Base-by-base conservation (phyloP, 2,888 invertebrate genomes). In the Seladonia tumulorum region DNA sequence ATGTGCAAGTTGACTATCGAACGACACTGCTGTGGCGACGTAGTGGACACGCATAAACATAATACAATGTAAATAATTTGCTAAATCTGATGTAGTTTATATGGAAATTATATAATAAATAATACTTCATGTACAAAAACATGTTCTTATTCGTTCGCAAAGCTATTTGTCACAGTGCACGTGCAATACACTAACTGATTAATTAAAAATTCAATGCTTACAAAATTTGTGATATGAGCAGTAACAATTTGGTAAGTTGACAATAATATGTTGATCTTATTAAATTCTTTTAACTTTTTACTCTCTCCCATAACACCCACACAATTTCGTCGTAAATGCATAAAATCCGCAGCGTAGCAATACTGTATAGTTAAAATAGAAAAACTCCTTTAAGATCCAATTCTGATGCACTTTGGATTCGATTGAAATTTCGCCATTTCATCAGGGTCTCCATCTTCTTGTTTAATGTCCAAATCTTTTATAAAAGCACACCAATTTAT, bases 401-500 rank as follows among this genome's bases (percentile, higher is more conserved):
- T 16, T 25, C 16, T 35, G 29, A 73, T 22, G 0, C 72, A 73
- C 35, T 35, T 73, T 12, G 29, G 22, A 22, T 82, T 49, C 16
- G 68, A 14, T 68, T 14, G 5, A 0, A 8, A 1, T 47, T 81
- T 73, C 4, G 47, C 3, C 5, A 8, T 45, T 60, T 71, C 71
- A 0, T 78, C 47, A 0, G 39, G n/a, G 25, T 63, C 29, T 25
- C 53, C 35, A 22, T 77, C 75, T 76, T 93, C 90, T 5, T 94
- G 92, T 81, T 95, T 94, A 85, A 96, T 93, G 88, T 95, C 92
- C 63, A 96, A 93, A 85, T 95, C 95, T 87, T 95, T 95, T 85
- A 96, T 94, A 84, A 96, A 96, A 42, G 92, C 94, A 80, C 95
- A 95, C 96, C 96, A 96, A 90, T 96, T 95, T 77, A 96, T 95